Base-by-base conservation (phyloP, 2,797 vertebrate species). In the Pangasius mekongensis region DNA sequence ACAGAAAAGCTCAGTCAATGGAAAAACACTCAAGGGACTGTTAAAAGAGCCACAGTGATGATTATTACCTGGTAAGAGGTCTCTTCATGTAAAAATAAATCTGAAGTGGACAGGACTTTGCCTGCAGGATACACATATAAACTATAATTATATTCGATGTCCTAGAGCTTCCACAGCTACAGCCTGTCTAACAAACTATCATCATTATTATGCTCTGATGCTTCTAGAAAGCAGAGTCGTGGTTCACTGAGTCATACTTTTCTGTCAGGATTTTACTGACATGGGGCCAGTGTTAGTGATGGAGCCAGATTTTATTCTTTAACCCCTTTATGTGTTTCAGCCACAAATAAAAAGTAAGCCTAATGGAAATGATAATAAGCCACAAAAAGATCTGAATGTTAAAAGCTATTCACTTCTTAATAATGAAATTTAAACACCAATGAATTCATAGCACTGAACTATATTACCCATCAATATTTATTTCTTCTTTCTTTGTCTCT, bases 141-240 rank as follows among this genome's bases (percentile, higher is more conserved):
- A 88, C 27, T 52, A 52, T 87, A 80, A 87, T 87, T 87, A 82
- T 20, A 22, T 36, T 43, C 2, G 8, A 30, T 43, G 33, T 39
- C 33, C 33, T 71, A 20, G 39, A 71, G 52, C 64, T 82, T 67
- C 49, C 49, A 58, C 27, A 13, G 49, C 43, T 64, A 49, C 43
- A 33, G 13, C 20, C 36, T 62, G 27, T 30, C 18, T 33, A 47
- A 56, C 30, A 60, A 69, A 39, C 54, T 58, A 58, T 81, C 47
- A 52, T 36, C n/a, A 54, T n/a, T 27, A 52, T 64, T 47, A 58
- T 69, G 39, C 36, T 66, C 36, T 20, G 11, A 30, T 81, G 30
- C 77, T 43, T 58, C 54, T 18, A 47, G 18, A 27, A 74, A 43
- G 73, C 43, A n/a, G 43, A 36, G 52, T 11, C 3, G 9, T 33